Conservation (phyloP, 2,888 invertebrate species). For the Lasiommata megera region DNA sequence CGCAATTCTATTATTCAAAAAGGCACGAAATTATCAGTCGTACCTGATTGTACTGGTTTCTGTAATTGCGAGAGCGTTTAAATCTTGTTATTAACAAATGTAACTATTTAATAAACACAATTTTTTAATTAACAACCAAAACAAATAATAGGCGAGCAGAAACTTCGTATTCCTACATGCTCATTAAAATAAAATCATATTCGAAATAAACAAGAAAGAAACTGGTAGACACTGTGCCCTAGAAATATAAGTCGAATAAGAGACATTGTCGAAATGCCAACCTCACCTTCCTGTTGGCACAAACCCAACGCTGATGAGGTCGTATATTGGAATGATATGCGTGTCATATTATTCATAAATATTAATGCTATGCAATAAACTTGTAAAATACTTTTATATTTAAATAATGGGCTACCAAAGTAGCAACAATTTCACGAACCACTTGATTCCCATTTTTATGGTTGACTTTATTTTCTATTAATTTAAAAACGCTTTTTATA, state of each 20-base stretch:
- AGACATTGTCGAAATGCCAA: no score
- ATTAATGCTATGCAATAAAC: no score
- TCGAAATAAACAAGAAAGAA: no score
- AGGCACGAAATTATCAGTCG: constrained; percentile 25
- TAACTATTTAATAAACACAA: neutral
- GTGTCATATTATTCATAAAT: no score
- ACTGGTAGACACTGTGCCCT: no score
- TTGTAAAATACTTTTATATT: neutral
- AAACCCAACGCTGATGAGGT: no score
- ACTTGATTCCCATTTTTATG: neutral
- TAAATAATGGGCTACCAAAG: neutral
- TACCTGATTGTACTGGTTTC: constrained; percentile 15
- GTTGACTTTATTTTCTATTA: no score
- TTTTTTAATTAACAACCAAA: neutral
- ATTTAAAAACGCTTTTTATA: no score
- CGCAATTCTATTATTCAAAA: constrained; percentile 24
- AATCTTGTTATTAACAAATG: neutral
- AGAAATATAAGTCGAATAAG: no score
- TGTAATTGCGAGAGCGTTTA: neutral
- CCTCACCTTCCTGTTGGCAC: no score
- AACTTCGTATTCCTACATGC: neutral
- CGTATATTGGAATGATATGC: no score
- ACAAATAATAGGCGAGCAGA: neutral
- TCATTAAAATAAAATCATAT: no score
- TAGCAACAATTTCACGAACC: neutral